Conservation (phyloP, 1,140 invertebrate genomes). For the Hestina assimilis region DNA sequence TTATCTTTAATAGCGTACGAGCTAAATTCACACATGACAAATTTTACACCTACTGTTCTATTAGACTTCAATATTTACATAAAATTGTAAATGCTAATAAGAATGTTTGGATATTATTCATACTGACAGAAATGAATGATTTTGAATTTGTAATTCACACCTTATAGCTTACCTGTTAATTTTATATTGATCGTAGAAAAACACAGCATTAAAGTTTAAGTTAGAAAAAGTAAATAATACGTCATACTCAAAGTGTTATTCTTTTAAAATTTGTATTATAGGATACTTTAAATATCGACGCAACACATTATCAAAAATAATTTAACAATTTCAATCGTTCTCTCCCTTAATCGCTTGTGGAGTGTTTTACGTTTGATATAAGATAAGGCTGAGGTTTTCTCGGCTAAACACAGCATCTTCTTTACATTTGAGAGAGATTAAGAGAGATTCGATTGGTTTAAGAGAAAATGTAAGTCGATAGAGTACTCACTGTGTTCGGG, state of each 20-base stretch:
- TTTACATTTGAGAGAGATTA: slow-evolving; percentile 36
- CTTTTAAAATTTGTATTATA: not conserved
- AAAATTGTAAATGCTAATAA: slow-evolving; percentile 31
- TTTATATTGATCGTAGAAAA: slow-evolving; percentile 4
- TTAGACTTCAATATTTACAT: slow-evolving; percentile 30
- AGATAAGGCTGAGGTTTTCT: slow-evolving; percentile 10
- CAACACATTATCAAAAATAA: slow-evolving; percentile 1
- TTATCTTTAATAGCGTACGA: not conserved
- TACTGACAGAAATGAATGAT: slow-evolving; percentile 12
- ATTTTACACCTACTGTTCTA: slow-evolving; percentile 26
- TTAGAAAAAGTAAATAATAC: not conserved
- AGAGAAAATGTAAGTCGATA: slow-evolving; percentile 44
- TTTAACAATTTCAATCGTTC: slow-evolving; percentile 29
- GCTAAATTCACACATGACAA: slow-evolving; percentile 19
- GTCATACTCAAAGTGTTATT: not conserved
- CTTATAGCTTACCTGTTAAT: slow-evolving; percentile 15
- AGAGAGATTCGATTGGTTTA: slow-evolving; percentile 52
- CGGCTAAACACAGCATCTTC: slow-evolving; percentile 10
- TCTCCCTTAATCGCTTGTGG: slow-evolving; percentile 40
- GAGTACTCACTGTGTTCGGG: slow-evolving; percentile 71
- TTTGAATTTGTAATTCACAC: slow-evolving; percentile 22
- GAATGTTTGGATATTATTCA: slow-evolving; percentile 19
- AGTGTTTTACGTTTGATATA: slow-evolving; percentile 14
- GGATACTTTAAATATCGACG: not conserved
- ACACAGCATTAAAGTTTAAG: not conserved